phyloP scores from a whole-genome alignment of 2,797 vertebrate species.

The Crenichthys baileyi region DNA sequence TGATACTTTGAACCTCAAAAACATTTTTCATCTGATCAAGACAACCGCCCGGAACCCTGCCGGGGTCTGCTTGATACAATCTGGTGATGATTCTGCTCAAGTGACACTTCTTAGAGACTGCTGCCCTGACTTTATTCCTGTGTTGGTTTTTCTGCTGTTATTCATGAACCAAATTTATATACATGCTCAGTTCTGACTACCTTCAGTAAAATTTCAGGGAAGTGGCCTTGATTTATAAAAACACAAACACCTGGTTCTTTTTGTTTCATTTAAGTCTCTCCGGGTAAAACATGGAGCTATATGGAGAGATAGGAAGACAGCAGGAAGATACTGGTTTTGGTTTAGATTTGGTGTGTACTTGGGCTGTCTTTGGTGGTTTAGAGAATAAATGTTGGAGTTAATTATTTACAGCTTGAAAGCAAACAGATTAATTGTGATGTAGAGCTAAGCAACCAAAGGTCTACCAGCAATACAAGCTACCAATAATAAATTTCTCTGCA shows the following conservation, averaged over 20 bases:
- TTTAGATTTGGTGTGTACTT: not conserved
- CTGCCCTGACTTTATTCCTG: constrained; percentile 26
- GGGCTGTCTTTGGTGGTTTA: not conserved
- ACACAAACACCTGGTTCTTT: constrained; percentile 57
- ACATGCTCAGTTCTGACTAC: constrained; percentile 30
- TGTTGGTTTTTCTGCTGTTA: constrained; percentile 40
- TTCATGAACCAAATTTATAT: constrained; percentile 12
- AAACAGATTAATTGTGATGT: not conserved
- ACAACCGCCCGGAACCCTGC: constrained; percentile 37
- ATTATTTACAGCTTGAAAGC: not conserved
- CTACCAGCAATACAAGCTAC: not conserved
- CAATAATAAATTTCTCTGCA: not conserved
- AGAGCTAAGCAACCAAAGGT: no score
- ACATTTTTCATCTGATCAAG: constrained; percentile 74
- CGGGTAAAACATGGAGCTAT: constrained; percentile 69
- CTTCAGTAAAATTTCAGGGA: constrained; percentile 13
- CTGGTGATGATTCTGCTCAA: constrained; percentile 35
- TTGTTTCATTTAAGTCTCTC: constrained; percentile 64
- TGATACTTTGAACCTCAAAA: constrained; percentile 42
- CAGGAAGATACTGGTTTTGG: constrained; percentile 21
- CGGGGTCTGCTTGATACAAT: constrained; percentile 38
- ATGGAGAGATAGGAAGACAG: constrained; percentile 44
- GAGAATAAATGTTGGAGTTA: not conserved
- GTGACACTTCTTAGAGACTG: constrained; percentile 35
- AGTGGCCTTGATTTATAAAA: constrained; percentile 26